Base-by-base conservation (phyloP, 2,888 invertebrate genomes). In the Machimus atricapillus region DNA sequence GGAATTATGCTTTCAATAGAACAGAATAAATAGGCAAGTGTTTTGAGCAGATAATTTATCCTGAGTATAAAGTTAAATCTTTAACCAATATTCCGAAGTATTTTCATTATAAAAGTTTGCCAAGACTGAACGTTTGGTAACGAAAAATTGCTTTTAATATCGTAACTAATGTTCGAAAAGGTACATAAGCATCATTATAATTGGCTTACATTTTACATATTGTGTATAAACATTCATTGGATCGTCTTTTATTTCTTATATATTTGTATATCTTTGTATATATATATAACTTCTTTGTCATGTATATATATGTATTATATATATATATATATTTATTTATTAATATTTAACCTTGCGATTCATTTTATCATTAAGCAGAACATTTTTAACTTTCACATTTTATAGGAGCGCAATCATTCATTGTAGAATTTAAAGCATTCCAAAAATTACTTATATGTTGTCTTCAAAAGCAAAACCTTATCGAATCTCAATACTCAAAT, bases 181-280 rank as follows among this genome's bases (percentile, higher is more conserved):
- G 88, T 88, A 88, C 88, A 88, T 88, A 88, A 88, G 88, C 88
- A 88, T 88, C 88, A 27, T 88, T 81, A 86, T 88, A 88, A 88
- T 87, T 88, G 87, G 88, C 88, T 88, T 87, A 76, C 78, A 86
- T 87, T 83, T 86, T 82, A 74, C 73, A 19, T 86, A 86, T 76
- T 86, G 58, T 87, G 58, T 82, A 82, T 87, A 87, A 74, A 46
- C 37, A 74, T 74, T 85, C 78, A 85, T 76, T 78, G 77, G 31
- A 40, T 85, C 77, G 27, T 86, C 31, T 43, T 85, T 86, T 82
- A 66, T 66, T 56, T 66, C 27, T 66, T 27, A 86, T 86, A 74
- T 73, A 82, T 79, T 87, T 83, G 73, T 81, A 82, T 46, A 34
- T 81, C 74, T 74, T 87, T 74, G 46, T 76, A 87, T 88, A 78